A percentile compares a stretch with the other conserved stretches of the same genome.
Conservation (phyloP, 2,113 vertebrate species). For the Lophochroa leadbeateri region DNA sequence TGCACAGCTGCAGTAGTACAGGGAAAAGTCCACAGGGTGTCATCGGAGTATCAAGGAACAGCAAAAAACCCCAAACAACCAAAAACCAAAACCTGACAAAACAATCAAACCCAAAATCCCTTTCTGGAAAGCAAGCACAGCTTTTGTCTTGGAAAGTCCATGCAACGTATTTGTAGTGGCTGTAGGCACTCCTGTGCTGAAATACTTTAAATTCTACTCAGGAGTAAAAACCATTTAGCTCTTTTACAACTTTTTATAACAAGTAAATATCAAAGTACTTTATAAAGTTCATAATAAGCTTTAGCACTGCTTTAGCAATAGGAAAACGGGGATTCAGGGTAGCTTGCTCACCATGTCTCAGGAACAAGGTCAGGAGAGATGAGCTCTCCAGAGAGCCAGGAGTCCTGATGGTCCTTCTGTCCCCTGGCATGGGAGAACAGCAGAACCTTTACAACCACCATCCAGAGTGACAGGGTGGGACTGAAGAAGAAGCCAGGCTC, state of each 20-base stretch:
- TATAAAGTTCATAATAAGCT: background rate
- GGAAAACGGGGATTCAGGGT: fast-evolving
- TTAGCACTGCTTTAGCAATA: background rate
- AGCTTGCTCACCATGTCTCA: background rate
- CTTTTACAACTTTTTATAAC: background rate
- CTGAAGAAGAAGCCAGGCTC: background rate
- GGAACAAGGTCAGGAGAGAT: background rate
- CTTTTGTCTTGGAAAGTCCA: background rate
- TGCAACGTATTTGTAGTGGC: fast-evolving
- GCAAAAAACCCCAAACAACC: background rate
- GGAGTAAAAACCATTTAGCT: background rate
- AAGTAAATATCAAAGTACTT: background rate
- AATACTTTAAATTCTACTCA: background rate
- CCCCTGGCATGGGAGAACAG: background rate
- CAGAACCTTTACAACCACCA: background rate
- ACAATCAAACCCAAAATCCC: background rate
- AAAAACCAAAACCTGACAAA: background rate
- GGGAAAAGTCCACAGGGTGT: conserved; percentile 36
- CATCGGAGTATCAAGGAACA: background rate
- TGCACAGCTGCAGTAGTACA: background rate
- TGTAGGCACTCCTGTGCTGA: background rate
- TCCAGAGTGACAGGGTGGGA: background rate
- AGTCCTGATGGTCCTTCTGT: background rate
- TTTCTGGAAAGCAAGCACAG: background rate
- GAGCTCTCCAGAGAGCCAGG: background rate